These are phyloP conservation scores for Sceloporus undulatus DNA, from an alignment of 2,113 vertebrate species.

Conservation along the genomic window DNA sequence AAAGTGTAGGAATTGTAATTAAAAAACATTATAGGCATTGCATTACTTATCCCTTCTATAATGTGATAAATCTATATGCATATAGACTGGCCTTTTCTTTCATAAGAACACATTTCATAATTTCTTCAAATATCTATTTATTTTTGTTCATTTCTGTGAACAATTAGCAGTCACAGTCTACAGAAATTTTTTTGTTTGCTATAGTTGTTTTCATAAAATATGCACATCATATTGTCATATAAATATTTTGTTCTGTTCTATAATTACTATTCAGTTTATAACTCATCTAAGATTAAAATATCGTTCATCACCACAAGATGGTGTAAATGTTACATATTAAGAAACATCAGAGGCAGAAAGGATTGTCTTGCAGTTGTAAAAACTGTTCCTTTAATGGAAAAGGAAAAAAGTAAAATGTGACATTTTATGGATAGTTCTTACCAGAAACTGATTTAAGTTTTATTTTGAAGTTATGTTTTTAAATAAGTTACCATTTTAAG, in stretches of 20 bases:
- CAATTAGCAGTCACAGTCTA: neutral
- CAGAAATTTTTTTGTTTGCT: neutral
- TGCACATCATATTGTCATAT: neutral
- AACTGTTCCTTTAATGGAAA: neutral
- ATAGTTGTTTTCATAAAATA: constrained; percentile 6
- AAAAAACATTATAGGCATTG: neutral
- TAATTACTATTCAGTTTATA: constrained; percentile 2
- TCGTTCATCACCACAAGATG: constrained; percentile 73
- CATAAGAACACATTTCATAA: neutral
- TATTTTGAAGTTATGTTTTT: neutral
- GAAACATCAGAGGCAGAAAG: neutral
- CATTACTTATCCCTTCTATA: neutral
- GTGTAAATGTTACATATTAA: constrained; percentile 53
- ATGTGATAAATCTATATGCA: neutral
- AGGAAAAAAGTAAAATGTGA: neutral
- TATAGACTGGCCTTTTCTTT: neutral
- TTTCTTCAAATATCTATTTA: neutral
- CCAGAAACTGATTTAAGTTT: neutral
- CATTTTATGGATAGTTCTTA: neutral
- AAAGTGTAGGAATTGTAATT: neutral
- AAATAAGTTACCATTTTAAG: neutral
- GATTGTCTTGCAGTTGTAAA: neutral
- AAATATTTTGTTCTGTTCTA: neutral
- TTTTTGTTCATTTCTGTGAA: neutral
- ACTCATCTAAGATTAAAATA: constrained; percentile 51